phyloP scores from a whole-genome alignment of 2,888 invertebrate species.

The Hypomecis punctinalis region DNA sequence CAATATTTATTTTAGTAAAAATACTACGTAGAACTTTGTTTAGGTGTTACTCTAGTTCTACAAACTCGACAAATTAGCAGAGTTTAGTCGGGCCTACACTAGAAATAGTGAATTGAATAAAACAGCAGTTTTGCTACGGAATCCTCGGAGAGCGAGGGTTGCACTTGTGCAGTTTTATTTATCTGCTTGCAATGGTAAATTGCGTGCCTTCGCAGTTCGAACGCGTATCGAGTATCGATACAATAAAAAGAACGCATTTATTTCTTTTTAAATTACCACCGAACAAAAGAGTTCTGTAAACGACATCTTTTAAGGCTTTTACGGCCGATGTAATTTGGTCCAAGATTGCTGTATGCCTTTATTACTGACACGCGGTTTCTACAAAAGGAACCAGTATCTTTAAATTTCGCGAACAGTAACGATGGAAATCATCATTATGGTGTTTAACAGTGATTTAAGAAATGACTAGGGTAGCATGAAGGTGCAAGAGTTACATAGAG shows the following conservation, averaged over 20 bases:
- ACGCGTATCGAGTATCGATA: constrained; percentile 48
- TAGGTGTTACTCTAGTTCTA: constrained; percentile 39
- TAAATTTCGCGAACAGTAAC: constrained; percentile 34
- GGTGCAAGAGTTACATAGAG: constrained; percentile 63
- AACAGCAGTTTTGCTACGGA: too few species aligned
- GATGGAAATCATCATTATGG: constrained; percentile 40
- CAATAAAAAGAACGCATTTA: constrained; percentile 58
- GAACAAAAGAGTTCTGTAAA: constrained; percentile 66
- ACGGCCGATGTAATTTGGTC: constrained; percentile 63
- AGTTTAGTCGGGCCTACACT: too few species aligned
- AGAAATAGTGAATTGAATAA: too few species aligned
- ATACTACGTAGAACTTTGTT: background rate
- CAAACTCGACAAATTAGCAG: too few species aligned
- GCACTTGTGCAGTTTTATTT: too few species aligned
- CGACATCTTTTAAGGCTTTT: constrained; percentile 67
- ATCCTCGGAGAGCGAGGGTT: too few species aligned
- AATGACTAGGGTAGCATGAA: constrained; percentile 57
- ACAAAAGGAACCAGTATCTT: constrained; percentile 55
- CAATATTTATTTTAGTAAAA: too few species aligned
- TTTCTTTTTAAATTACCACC: constrained; percentile 59
- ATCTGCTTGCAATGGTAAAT: constrained; percentile 38
- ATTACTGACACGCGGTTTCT: constrained; percentile 59
- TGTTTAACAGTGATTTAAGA: constrained; percentile 36
- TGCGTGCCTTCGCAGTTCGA: constrained; percentile 49
- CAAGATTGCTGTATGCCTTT: constrained; percentile 57